Evolutionary conservation across 2,113 vertebrate genomes (phyloP).

Genomic region (Ciconia boyciana): DNA sequence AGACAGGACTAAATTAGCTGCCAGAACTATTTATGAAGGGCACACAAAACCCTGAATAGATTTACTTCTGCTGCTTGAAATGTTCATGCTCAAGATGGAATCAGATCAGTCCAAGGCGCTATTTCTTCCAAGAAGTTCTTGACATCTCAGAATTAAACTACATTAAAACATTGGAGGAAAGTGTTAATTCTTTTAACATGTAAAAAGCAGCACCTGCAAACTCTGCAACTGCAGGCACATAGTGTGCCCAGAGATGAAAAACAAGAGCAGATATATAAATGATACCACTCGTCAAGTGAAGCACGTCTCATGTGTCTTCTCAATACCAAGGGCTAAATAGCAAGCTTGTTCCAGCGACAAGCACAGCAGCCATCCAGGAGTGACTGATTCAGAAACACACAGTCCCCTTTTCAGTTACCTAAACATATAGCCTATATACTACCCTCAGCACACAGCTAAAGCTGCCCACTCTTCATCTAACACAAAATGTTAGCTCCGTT

Average conservation of each 20-base stretch:
- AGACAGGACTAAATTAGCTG: conserved; percentile 20
- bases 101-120: background rate
- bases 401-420: background rate
- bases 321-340: conserved; percentile 1
- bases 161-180: background rate
- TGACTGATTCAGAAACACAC: background rate
- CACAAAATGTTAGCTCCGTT: background rate
- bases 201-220: background rate
- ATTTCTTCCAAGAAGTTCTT: conserved; percentile 14
- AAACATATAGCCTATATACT: background rate
- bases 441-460: background rate
- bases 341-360: conserved; percentile 31
- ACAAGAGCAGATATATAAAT: conserved; percentile 20
- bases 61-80: conserved; percentile 14
- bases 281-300: background rate
- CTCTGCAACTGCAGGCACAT: background rate
- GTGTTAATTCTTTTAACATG: background rate
- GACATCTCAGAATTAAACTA: background rate
- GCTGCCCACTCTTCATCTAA: background rate
- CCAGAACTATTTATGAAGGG: background rate
- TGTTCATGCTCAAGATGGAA: background rate
- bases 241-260: conserved; percentile 16
- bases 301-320: conserved; percentile 40
- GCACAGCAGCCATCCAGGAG: background rate
- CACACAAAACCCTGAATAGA: background rate